A percentile compares a stretch with the other conserved stretches of the same genome.
These are phyloP conservation scores for Apaloderma vittatum DNA, from an alignment of 2,113 vertebrate species.

Conservation along the genomic window DNA sequence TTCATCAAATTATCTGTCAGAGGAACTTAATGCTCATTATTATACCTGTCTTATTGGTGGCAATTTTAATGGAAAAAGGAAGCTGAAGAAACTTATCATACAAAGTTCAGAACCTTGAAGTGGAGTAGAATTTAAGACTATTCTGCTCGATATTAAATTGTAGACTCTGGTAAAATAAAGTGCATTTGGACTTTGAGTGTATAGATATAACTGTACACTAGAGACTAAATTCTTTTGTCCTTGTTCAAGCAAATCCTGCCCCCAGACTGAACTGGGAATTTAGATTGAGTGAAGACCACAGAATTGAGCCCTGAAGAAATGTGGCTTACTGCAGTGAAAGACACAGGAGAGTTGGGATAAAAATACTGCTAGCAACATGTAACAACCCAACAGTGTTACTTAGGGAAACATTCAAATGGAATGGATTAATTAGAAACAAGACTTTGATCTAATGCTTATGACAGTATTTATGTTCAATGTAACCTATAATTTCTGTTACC, in stretches of 20 bases:
- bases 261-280: conserved; percentile 53
- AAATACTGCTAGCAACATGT: conserved; percentile 19
- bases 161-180: background rate
- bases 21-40: background rate
- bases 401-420: conserved; percentile 36
- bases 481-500: conserved; percentile 63
- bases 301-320: conserved; percentile 55
- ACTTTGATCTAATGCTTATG: conserved; percentile 60
- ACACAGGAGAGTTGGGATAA: background rate
- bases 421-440: conserved; percentile 61
- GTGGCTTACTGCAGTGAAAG: conserved; percentile 26
- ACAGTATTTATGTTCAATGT: conserved; percentile 36
- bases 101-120: background rate
- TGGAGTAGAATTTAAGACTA: background rate
- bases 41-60: background rate
- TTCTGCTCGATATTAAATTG: background rate
- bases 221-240: conserved; percentile 41
- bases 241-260: conserved; percentile 57
- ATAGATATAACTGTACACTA: background rate
- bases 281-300: conserved; percentile 33
- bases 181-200: background rate
- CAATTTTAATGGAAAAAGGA: background rate
- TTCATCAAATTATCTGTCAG: background rate
- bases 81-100: background rate
- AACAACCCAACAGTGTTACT: conserved; percentile 1